These are phyloP conservation scores for Psittacus erithacus DNA, from an alignment of 2,113 vertebrate species.

Conservation along the genomic window DNA sequence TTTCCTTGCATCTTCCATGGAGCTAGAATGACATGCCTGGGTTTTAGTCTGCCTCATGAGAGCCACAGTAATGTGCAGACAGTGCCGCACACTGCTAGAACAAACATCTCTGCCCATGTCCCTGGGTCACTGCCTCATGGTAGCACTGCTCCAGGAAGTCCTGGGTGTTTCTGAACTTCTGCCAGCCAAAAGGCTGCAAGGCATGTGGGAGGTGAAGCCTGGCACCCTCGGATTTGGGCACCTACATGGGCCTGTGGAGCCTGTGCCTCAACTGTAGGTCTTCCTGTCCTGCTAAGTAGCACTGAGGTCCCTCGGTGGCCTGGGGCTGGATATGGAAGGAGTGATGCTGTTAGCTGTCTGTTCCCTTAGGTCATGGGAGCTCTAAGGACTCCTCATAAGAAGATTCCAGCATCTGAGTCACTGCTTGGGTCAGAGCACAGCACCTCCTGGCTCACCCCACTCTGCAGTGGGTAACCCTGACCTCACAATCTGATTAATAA, in stretches of 20 bases:
- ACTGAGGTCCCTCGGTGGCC: neutral
- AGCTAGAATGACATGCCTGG: neutral
- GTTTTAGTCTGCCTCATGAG: neutral
- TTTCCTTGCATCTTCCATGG: neutral
- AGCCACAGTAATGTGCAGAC: neutral
- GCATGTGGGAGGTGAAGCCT: neutral
- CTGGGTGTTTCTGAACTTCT: rapidly evolving
- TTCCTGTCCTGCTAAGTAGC: neutral
- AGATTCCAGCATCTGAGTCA: neutral
- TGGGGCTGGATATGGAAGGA: rapidly evolving
- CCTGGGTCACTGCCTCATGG: neutral
- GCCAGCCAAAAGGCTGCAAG: neutral
- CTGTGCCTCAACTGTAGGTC: neutral
- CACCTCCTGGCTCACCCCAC: neutral
- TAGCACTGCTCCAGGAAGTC: neutral
- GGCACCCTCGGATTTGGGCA: neutral
- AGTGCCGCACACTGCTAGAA: neutral
- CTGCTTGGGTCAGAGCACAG: neutral
- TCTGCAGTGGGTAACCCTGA: neutral
- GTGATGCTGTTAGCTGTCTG: neutral
- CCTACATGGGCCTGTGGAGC: neutral
- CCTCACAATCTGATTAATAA: neutral
- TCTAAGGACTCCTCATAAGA: neutral
- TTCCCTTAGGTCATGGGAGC: neutral
- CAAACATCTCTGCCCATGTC: neutral